phyloP scores from a whole-genome alignment of 2,888 invertebrate genomes.

The Eupithecia centaureata region DNA sequence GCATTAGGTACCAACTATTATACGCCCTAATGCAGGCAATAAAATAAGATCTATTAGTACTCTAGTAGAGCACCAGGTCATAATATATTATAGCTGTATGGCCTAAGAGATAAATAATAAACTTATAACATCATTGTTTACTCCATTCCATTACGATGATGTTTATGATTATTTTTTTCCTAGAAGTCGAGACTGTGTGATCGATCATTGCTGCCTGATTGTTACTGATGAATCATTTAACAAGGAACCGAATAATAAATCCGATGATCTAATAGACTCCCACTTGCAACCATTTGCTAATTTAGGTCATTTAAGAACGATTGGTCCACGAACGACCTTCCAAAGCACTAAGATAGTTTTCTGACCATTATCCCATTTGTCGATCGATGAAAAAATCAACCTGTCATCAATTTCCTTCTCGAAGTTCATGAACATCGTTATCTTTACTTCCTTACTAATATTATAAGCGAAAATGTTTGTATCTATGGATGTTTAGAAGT shows the following conservation, averaged over 20 bases:
- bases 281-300: constrained; percentile 50
- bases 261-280: constrained; percentile 73
- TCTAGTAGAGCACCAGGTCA: background rate
- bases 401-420: background rate
- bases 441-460: no score
- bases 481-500: no score
- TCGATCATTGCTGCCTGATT: background rate
- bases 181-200: background rate
- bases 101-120: background rate
- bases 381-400: background rate
- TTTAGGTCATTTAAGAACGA: constrained; percentile 11
- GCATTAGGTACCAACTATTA: background rate
- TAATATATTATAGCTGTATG: background rate
- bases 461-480: no score
- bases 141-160: background rate
- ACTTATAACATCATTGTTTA: background rate
- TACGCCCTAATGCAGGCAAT: no score
- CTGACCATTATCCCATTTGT: background rate
- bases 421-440: no score
- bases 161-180: background rate
- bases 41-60: background rate
- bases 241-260: constrained; percentile 40
- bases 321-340: background rate
- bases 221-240: constrained; percentile 46
- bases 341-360: background rate